A percentile compares a stretch with the other conserved stretches of the same genome.
These are phyloP conservation scores for Melieria picta DNA, from an alignment of 2,888 invertebrate species.

Conservation along the genomic window DNA sequence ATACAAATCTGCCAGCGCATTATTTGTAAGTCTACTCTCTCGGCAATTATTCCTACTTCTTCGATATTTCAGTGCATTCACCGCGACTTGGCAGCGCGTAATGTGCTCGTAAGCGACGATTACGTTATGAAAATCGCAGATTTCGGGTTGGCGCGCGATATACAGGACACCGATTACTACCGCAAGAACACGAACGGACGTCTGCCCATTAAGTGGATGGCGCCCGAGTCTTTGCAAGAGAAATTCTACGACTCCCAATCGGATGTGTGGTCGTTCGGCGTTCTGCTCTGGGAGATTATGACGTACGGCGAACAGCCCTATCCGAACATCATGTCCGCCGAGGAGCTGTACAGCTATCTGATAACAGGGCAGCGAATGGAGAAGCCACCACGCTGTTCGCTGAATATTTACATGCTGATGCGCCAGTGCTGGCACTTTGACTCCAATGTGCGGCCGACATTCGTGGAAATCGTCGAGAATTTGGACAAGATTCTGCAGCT, in stretches of 20 bases:
- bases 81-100: constrained; percentile 96
- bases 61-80: constrained; percentile 86
- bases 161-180: constrained; percentile 95
- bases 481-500: constrained; percentile 82
- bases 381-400: constrained; percentile 93
- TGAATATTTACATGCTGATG: constrained; percentile 97
- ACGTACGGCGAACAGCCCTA: constrained; percentile 98
- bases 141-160: constrained; percentile 96
- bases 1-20: too few relatives aligned
- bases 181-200: constrained; percentile 95
- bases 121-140: constrained; percentile 97
- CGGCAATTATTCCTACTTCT: background rate
- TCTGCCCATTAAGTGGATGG: constrained; percentile 99
- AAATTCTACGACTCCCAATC: constrained; percentile 93
- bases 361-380: constrained; percentile 95
- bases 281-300: constrained; percentile 98
- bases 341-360: constrained; percentile 91
- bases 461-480: constrained; percentile 88
- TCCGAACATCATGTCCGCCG: constrained; percentile 92
- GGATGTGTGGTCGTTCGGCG: constrained; percentile 96
- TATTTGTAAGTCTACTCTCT: too few relatives aligned
- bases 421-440: constrained; percentile 96
- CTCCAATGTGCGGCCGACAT: constrained; percentile 87
- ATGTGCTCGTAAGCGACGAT: constrained; percentile 94
- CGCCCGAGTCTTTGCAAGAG: constrained; percentile 95